phyloP scores from a whole-genome alignment of 2,888 invertebrate species.

The Eumacrocentrus americanus region DNA sequence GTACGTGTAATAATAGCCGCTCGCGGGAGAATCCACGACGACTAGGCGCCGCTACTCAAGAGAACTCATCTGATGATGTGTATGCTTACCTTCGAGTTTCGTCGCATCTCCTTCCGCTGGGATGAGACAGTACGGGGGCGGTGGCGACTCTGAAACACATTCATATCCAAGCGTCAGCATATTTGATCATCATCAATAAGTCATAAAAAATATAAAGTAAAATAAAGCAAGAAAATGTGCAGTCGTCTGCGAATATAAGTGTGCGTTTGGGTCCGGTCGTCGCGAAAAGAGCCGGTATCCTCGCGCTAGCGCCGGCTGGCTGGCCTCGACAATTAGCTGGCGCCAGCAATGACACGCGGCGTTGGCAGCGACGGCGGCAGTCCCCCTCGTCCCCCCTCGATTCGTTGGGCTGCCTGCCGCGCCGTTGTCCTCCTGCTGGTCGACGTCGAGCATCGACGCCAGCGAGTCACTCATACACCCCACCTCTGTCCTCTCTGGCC shows the following conservation, averaged over 20 bases:
- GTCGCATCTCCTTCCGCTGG: conserved; percentile 67
- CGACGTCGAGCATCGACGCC: conserved; percentile 32
- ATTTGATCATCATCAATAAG: neutral
- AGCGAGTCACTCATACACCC: conserved; percentile 18
- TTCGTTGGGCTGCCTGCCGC: conserved; percentile 53
- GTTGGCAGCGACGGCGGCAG: conserved; percentile 45
- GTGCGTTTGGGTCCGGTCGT: conserved; percentile 26
- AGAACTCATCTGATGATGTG: conserved; percentile 40
- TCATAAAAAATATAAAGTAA: conserved; percentile 24
- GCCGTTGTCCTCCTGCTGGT: conserved; percentile 49
- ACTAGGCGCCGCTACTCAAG: conserved; percentile 22
- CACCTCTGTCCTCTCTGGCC: conserved; percentile 26
- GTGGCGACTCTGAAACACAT: conserved; percentile 77
- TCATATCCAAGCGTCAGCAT: conserved; percentile 14
- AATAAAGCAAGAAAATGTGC: neutral
- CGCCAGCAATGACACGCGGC: conserved; percentile 59
- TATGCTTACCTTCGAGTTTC: conserved; percentile 78
- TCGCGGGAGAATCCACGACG: conserved; percentile 27
- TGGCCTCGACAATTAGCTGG: conserved; percentile 60
- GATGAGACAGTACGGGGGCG: conserved; percentile 82
- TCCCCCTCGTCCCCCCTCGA: conserved; percentile 31
- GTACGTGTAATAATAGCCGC: conserved; percentile 31
- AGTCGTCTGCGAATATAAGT: neutral
- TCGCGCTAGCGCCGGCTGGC: conserved; percentile 46
- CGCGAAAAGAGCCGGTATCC: conserved; percentile 29